A percentile compares a stretch with the other conserved stretches of the same genome.
These are phyloP conservation scores for Branchipolynoe longqiensis DNA, from an alignment of 2,888 invertebrate species.

Conservation along the genomic window DNA sequence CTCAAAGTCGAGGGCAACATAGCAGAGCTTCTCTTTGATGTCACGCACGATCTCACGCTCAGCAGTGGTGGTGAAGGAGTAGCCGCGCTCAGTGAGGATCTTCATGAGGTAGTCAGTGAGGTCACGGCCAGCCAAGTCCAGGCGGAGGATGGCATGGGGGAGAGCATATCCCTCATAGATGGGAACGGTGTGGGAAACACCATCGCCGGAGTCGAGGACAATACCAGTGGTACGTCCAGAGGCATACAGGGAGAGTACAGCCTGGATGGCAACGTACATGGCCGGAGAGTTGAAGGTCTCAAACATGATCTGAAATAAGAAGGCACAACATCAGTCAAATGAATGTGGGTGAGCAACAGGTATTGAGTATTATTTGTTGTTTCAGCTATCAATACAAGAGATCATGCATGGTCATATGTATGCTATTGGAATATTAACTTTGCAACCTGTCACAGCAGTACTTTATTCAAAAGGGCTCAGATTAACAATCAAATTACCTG, in stretches of 20 bases:
- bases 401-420: no score
- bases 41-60: slow-evolving; percentile 85
- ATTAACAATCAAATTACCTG: slow-evolving; percentile 2
- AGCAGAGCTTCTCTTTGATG: slow-evolving; percentile 91
- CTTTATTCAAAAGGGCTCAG: not conserved
- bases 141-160: slow-evolving; percentile 84
- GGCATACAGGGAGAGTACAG: slow-evolving; percentile 94
- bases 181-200: slow-evolving; percentile 97
- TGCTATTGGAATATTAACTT: not conserved
- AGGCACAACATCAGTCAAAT: not conserved
- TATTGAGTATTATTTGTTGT: no score
- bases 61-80: slow-evolving; percentile 83
- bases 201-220: slow-evolving; percentile 96
- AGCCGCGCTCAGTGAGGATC: slow-evolving; percentile 85
- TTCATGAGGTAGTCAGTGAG: slow-evolving; percentile 98
- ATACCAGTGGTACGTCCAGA: slow-evolving; percentile 97
- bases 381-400: no score
- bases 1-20: slow-evolving; percentile 80
- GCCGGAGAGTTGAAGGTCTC: slow-evolving; percentile 88
- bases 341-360: no score
- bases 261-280: slow-evolving; percentile 94
- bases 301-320: slow-evolving; percentile 71
- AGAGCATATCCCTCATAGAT: slow-evolving; percentile 87
- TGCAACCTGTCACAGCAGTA: not conserved
- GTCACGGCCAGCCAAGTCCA: slow-evolving; percentile 97